These are phyloP conservation scores for Pantherophis vulpinus DNA, from an alignment of 2,797 vertebrate species.

Conservation along the genomic window DNA sequence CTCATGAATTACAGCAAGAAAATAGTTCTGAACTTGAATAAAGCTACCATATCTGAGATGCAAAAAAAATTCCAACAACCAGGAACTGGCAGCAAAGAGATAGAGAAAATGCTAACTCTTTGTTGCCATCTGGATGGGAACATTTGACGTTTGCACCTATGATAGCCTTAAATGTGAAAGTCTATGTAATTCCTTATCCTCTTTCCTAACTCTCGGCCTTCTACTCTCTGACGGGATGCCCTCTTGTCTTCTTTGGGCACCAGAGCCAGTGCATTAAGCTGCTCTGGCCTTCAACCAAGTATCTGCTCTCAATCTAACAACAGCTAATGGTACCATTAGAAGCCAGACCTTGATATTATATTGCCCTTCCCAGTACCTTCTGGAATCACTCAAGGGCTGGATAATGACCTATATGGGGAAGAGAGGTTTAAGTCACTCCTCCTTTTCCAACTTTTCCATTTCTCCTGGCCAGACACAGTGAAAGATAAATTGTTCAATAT, in stretches of 20 bases:
- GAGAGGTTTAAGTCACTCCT: neutral
- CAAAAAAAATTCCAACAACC: neutral
- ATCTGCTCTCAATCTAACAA: conserved; percentile 8
- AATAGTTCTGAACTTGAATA: neutral
- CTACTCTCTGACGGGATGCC: neutral
- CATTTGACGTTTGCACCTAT: neutral
- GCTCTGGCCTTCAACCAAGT: conserved; percentile 15
- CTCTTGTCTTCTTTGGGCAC: neutral
- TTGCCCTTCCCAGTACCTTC: conserved; percentile 23
- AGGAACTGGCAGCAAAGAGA: neutral
- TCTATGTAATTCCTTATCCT: neutral
- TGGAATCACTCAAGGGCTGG: conserved; percentile 16
- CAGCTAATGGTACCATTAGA: conserved; percentile 33
- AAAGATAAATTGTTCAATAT: neutral
- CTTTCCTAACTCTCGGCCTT: neutral
- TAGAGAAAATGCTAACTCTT: neutral
- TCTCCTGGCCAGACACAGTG: conserved; percentile 14
- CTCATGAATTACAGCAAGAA: neutral
- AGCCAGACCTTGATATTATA: neutral
- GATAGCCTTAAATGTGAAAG: neutral
- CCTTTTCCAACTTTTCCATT: neutral
- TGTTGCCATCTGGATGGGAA: neutral
- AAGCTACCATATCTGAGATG: neutral
- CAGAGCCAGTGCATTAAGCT: conserved; percentile 19
- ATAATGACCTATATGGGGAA: conserved; percentile 13